Percentiles rank a stretch among this genome's conserved stretches.
Evolutionary conservation across 2,797 vertebrate species (phyloP).

Genomic region (Strix occidentalis): DNA sequence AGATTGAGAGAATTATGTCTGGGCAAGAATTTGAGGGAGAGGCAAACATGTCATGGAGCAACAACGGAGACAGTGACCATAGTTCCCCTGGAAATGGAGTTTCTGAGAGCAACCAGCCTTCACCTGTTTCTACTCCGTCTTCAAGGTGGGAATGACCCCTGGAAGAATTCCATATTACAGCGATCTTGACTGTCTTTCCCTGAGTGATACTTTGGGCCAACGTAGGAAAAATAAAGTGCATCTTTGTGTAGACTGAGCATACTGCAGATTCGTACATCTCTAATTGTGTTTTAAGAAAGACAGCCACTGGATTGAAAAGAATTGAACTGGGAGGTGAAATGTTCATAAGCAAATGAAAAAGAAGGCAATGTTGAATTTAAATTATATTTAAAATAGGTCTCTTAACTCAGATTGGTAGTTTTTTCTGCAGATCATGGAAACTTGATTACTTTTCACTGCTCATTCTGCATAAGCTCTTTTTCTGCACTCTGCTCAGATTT

Average conservation of each 20-base stretch:
- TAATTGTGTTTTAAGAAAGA: not conserved
- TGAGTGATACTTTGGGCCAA: not conserved
- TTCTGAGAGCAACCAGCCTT: slow-evolving; percentile 97
- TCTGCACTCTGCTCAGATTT: not conserved
- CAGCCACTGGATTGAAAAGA: not conserved
- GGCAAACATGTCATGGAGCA: slow-evolving; percentile 92
- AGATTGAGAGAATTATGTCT: slow-evolving; percentile 99
- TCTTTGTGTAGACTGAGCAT: not conserved
- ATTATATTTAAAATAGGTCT: not conserved
- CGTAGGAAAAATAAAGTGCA: not conserved
- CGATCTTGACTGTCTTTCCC: not conserved
- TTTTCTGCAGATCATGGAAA: not conserved
- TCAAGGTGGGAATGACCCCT: slow-evolving; percentile 87
- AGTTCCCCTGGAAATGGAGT: slow-evolving; percentile 96
- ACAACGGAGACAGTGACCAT: slow-evolving; percentile 96
- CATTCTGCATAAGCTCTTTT: not conserved
- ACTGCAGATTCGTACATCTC: not conserved
- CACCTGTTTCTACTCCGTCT: slow-evolving; percentile 92
- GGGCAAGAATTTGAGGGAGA: slow-evolving; percentile 99
- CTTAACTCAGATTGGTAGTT: not conserved
- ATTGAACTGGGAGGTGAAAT: not conserved
- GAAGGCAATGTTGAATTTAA: not conserved
- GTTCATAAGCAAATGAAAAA: not conserved
- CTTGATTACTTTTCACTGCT: not conserved
- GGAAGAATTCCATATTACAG: not conserved